Base-by-base conservation (phyloP, 2,888 invertebrate genomes). In the Clistopyga incitator region DNA sequence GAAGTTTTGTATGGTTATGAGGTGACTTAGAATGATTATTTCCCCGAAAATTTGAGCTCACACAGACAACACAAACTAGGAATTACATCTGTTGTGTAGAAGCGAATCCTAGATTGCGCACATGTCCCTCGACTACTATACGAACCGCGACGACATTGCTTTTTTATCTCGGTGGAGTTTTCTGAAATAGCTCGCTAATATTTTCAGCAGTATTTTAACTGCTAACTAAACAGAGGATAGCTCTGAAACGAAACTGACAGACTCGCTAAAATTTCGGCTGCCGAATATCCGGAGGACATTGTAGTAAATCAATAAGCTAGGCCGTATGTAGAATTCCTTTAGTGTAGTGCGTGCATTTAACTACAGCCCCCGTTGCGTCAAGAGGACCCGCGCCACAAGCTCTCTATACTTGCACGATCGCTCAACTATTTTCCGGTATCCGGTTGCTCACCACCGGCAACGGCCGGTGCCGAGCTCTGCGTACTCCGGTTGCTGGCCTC, bases 401-500 rank as follows among this genome's bases (percentile, higher is more conserved):
- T 18, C 29, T 18, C 38, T n/a, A n/a, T 67, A 71, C 71, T 78
- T 61, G 77, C 72, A 68, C 81, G 54, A 74, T 61, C 64, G 64
- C 54, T 78, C 56, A 61, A 75, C 81, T 78, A 84, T 81, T 84
- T 81, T 81, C 84, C 84, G 81, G 77, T 74, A 77, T 81, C 67
- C 80, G 74, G 68, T 85, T 76, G 85, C 85, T 89, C 88, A 88
- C 89, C 84, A 47, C 45, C 38, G 64, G 82, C 64, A 82, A 82
- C 68, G 70, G 70, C 74, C 70, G 3, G 52, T 52, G 20, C 10
- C 52, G 20, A 52, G 20, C 75, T 78, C 75, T 45, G 52, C n/a
- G n/a, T 88, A 88, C 88, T 88, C 86, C 87, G 85, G 87, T 85
- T 76, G 85, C 85, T 88, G 88, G 88, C 89, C 84, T 84, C 82